These are phyloP conservation scores for Hoplodrina blanda DNA, from an alignment of 2,888 invertebrate species.

Conservation along the genomic window DNA sequence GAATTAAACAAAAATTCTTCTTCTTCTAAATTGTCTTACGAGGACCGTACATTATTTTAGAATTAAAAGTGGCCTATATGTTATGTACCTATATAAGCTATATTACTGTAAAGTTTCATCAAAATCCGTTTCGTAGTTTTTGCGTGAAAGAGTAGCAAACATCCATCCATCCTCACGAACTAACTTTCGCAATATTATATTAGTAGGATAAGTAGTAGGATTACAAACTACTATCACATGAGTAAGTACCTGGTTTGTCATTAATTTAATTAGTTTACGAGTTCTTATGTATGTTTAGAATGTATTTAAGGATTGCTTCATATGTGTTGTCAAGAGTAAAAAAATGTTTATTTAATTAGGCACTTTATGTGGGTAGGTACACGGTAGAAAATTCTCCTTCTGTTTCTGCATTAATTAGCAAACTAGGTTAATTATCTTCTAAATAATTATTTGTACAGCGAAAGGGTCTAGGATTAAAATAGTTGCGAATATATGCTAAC, in stretches of 20 bases:
- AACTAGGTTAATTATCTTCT: not conserved
- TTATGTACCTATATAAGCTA: no score
- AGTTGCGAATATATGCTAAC: not conserved
- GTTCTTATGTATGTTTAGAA: not conserved
- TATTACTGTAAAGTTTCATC: no score
- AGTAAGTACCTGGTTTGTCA: constrained; percentile 1
- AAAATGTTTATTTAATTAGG: not conserved
- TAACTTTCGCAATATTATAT: no score
- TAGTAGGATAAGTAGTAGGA: constrained; percentile 1
- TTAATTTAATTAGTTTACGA: constrained; percentile 10
- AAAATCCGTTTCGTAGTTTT: no score
- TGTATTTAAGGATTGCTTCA: not conserved
- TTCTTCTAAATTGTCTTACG: no score
- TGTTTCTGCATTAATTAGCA: not conserved
- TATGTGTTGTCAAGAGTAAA: not conserved
- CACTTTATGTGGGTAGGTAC: not conserved
- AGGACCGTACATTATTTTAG: no score
- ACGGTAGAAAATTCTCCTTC: not conserved
- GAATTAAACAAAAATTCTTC: no score
- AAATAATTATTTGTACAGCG: no score
- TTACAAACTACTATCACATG: not conserved
- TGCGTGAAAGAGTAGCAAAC: no score
- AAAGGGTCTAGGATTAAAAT: not conserved
- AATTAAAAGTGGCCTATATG: no score
- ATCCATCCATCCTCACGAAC: no score